Conservation (phyloP, 2,888 invertebrate genomes). For the Leptarthrus brevirostris region DNA sequence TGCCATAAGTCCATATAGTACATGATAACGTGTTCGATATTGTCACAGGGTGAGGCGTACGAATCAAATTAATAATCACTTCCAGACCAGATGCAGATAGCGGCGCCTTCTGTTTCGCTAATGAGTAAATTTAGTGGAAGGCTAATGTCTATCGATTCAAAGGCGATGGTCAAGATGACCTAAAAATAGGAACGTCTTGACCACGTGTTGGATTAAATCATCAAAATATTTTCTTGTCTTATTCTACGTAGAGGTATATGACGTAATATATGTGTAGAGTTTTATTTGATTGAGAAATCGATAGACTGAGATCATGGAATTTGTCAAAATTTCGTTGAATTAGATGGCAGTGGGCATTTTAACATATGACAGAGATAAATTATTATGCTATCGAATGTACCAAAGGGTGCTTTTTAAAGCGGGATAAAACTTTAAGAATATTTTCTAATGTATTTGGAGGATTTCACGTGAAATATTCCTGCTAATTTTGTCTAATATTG, state of each 20-base stretch:
- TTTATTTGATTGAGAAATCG: conserved; percentile 14
- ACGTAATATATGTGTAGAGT: neutral
- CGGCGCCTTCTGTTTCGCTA: neutral
- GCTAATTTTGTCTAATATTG: too few species aligned
- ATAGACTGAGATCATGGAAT: too few species aligned
- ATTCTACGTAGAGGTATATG: conserved; percentile 20
- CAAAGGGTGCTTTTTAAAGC: too few species aligned
- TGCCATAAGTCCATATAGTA: neutral
- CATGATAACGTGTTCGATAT: neutral
- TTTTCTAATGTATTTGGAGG: too few species aligned
- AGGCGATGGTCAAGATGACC: conserved; percentile 42
- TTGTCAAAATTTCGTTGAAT: too few species aligned
- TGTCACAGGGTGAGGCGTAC: conserved; percentile 17
- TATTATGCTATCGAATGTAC: too few species aligned
- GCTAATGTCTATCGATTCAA: conserved; percentile 23
- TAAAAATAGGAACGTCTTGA: conserved; percentile 14
- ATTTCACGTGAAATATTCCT: too few species aligned
- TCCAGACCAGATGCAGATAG: conserved; percentile 21
- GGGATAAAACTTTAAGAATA: too few species aligned
- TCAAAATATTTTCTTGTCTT: conserved; percentile 11
- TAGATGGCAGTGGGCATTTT: too few species aligned
- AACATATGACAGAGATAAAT: too few species aligned
- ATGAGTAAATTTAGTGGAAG: conserved; percentile 15
- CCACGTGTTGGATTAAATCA: conserved; percentile 39
- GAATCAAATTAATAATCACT: conserved; percentile 15